Base-by-base conservation (phyloP, 2,888 invertebrate species). In the Orchestes rusci region DNA sequence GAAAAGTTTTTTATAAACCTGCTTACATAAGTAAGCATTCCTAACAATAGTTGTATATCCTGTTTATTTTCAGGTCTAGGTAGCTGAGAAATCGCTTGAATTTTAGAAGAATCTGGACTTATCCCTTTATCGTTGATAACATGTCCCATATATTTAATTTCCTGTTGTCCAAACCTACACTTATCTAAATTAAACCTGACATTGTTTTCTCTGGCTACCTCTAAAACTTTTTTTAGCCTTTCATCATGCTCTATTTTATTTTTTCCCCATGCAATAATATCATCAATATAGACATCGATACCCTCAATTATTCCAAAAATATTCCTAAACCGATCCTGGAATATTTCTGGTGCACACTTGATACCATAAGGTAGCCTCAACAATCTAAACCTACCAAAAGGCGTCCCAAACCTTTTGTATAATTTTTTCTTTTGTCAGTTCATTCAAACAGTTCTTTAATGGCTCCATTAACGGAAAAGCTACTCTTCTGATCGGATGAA, bases 281-380 rank as follows among this genome's bases (percentile, higher is more conserved):
- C 57, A 48, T 60, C 57, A 39, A 59, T 53, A 45, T 58, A 58
- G 3, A 59, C 33, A 16, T 40, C 39, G 5, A 58, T 52, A 13
- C n/a, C n/a, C n/a, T n/a, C n/a, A n/a, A n/a, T n/a, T n/a, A n/a
- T n/a, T n/a, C n/a, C n/a, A n/a, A n/a, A n/a, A n/a, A n/a, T n/a
- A n/a, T n/a, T n/a, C n/a, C n/a, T n/a, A n/a, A n/a, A n/a, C n/a
- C n/a, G n/a, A n/a, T n/a, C n/a, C n/a, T n/a, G n/a, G n/a, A n/a
- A n/a, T n/a, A n/a, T n/a, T 43, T 57, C 59, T 8, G 56, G 53
- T 3, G 53, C 51, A 2, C 30, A 44, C 12, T 34, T 43, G 2
- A 61, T 28, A 1, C 56, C 58, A 52, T 58, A 59, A 1, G 57
- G 56, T 19, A 59, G 15, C 16, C 57, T 49, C 16, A 40, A 41